Conservation (phyloP, 2,113 vertebrate genomes). For the Melanostigma gelatinosum region DNA sequence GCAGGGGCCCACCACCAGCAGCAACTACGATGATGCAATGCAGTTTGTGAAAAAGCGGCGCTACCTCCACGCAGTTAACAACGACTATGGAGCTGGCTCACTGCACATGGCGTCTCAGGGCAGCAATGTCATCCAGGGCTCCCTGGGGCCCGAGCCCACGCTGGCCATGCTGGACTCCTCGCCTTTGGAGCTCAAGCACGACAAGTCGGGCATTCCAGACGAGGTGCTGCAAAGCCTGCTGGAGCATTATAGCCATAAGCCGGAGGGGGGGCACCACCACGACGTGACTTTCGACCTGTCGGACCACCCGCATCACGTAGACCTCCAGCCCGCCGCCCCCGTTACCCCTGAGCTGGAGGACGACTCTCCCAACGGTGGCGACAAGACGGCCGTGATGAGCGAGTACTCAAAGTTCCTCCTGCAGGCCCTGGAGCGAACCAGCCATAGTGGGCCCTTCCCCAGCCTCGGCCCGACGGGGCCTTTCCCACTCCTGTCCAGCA, state of each 20-base stretch:
- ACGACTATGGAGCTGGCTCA: slow-evolving; percentile 90
- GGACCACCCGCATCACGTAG: slow-evolving; percentile 90
- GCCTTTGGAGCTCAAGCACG: slow-evolving; percentile 94
- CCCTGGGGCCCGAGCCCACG: slow-evolving; percentile 91
- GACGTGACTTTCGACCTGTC: slow-evolving; percentile 95
- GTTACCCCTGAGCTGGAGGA: slow-evolving; percentile 92
- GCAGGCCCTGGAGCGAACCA: slow-evolving; percentile 98
- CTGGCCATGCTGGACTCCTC: slow-evolving; percentile 93
- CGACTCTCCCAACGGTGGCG: slow-evolving; percentile 88
- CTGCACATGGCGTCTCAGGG: slow-evolving; percentile 92
- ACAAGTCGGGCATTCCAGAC: slow-evolving; percentile 98
- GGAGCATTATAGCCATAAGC: slow-evolving; percentile 97
- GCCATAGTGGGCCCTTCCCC: slow-evolving; percentile 91
- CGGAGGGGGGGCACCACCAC: slow-evolving; percentile 90
- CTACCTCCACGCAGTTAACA: slow-evolving; percentile 94
- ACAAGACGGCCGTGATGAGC: slow-evolving; percentile 94
- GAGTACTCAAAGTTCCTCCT: slow-evolving; percentile 99
- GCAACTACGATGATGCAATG: slow-evolving; percentile 99
- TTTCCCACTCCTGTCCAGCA: slow-evolving; percentile 91
- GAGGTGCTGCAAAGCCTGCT: slow-evolving; percentile 98
- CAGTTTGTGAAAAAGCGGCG: slow-evolving; percentile 99
- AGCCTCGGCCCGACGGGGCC: slow-evolving; percentile 91
- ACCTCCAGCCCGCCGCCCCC: slow-evolving; percentile 91
- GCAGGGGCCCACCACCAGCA: slow-evolving; percentile 89
- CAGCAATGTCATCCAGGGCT: slow-evolving; percentile 93